These are phyloP conservation scores for Hyaena hyaena DNA, from an alignment of 2,113 vertebrate species.

Conservation along the genomic window DNA sequence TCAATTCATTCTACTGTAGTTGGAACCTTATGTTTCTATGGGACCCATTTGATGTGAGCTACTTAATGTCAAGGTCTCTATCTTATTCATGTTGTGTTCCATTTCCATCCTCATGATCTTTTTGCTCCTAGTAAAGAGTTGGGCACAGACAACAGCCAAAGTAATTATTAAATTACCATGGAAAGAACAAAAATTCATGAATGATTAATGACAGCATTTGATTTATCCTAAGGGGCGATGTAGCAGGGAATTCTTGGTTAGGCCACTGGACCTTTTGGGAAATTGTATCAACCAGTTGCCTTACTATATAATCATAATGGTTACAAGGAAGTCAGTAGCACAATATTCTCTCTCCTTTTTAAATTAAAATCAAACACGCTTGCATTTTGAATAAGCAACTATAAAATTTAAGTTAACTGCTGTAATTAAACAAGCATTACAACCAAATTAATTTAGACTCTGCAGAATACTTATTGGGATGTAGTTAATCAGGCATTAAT, in stretches of 20 bases:
- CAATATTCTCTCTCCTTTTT: constrained; percentile 19
- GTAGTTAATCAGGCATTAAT: background rate
- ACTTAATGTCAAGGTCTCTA: background rate
- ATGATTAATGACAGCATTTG: background rate
- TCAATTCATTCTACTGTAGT: background rate
- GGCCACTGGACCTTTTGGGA: background rate
- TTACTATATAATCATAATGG: background rate
- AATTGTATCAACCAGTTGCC: background rate
- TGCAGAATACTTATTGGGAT: constrained; percentile 24
- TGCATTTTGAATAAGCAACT: constrained; percentile 56
- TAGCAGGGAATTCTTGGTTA: background rate
- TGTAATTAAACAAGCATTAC: constrained; percentile 67
- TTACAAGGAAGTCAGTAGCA: background rate
- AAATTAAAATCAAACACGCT: constrained; percentile 62
- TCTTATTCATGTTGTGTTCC: background rate
- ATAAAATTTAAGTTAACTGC: constrained; percentile 57
- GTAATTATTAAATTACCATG: background rate
- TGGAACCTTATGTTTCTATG: background rate
- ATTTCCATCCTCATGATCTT: background rate
- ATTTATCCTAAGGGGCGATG: background rate
- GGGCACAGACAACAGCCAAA: background rate
- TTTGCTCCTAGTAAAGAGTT: background rate
- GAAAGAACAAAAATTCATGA: background rate
- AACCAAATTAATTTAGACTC: constrained; percentile 44
- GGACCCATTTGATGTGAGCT: background rate